Conservation (phyloP, 2,797 vertebrate species). For the Rachycentron canadum region DNA sequence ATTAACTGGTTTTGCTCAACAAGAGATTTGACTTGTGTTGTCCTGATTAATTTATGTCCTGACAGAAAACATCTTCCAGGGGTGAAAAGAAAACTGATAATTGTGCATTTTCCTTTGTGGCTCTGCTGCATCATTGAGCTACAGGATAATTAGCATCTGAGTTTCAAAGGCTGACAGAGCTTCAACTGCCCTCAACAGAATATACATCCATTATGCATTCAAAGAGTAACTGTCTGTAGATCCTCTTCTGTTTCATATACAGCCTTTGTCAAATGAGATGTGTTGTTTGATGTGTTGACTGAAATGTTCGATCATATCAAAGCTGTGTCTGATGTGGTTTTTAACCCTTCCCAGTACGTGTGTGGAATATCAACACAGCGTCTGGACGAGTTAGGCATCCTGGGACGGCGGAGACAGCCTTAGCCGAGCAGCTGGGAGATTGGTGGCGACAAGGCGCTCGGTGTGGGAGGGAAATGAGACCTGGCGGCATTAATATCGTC, state of each 20-base stretch:
- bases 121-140: conserved; percentile 2
- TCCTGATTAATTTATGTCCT: background rate
- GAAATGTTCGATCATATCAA: conserved; percentile 41
- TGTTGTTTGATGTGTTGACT: conserved; percentile 14
- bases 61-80: background rate
- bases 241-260: conserved; percentile 5
- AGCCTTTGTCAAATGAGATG: background rate
- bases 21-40: too few relatives aligned
- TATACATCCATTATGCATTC: conserved; percentile 11
- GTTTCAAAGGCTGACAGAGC: conserved; percentile 20
- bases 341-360: conserved; percentile 31
- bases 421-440: conserved; percentile 35
- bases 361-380: conserved; percentile 31
- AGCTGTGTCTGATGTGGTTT: conserved; percentile 28
- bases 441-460: conserved; percentile 40
- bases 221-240: background rate
- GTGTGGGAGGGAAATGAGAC: conserved; percentile 46
- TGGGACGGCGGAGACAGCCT: conserved; percentile 35
- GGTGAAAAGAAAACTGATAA: background rate
- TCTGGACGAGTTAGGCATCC: conserved; percentile 39
- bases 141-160: conserved; percentile 1
- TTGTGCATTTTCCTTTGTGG: background rate
- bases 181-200: background rate
- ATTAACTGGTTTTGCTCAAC: too few relatives aligned
- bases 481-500: conserved; percentile 42